Conservation (phyloP, 2,888 invertebrate genomes). For the Xanthostigma xanthostigma region DNA sequence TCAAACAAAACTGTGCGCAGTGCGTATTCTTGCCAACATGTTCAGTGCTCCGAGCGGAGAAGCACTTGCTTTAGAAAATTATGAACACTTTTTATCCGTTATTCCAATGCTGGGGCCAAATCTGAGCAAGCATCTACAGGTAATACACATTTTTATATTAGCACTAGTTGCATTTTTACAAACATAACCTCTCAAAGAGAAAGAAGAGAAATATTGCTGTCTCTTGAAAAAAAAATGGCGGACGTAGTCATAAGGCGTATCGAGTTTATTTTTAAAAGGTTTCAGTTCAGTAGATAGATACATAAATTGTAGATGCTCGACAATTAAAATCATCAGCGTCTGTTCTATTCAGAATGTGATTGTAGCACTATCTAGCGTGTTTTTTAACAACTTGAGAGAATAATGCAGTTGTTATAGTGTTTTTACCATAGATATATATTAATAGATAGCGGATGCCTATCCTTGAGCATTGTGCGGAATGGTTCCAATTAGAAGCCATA, state of each 20-base stretch:
- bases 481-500: too few species aligned
- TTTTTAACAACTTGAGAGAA: neutral
- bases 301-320: too few species aligned
- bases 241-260: too few species aligned
- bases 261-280: neutral
- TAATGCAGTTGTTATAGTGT: slow-evolving; percentile 2
- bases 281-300: neutral
- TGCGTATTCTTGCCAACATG: slow-evolving; percentile 70
- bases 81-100: slow-evolving; percentile 38
- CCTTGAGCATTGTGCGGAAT: too few species aligned
- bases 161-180: neutral
- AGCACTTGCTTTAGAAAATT: slow-evolving; percentile 39
- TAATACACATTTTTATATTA: slow-evolving; percentile 17
- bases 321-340: too few species aligned
- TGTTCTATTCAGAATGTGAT: too few species aligned
- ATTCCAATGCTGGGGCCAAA: slow-evolving; percentile 35
- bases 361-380: too few species aligned
- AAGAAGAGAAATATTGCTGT: neutral
- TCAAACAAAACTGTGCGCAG: slow-evolving; percentile 63
- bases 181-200: neutral
- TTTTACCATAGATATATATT: too few species aligned
- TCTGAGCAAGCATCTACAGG: slow-evolving; percentile 48
- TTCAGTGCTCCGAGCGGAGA: slow-evolving; percentile 55
- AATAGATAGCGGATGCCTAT: too few species aligned
- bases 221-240: neutral